Evolutionary conservation across 2,113 vertebrate genomes (phyloP).

Genomic region (Helogale parvula): DNA sequence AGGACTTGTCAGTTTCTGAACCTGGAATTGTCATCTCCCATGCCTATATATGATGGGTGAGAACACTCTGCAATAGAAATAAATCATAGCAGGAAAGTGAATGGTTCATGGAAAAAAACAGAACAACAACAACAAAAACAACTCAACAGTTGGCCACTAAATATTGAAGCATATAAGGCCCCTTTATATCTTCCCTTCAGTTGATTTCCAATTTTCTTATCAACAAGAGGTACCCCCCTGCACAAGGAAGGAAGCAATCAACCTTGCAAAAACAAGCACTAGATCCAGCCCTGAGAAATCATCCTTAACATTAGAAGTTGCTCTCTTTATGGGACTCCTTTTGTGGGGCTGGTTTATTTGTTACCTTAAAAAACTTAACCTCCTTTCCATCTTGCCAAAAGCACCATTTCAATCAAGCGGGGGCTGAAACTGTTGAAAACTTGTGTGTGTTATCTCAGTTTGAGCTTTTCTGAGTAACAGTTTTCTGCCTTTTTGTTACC

Average conservation of each 20-base stretch:
- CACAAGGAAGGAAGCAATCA: neutral
- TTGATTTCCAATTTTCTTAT: neutral
- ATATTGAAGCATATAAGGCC: neutral
- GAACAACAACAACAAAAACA: too few species aligned
- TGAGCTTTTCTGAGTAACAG: neutral
- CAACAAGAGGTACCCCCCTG: rapidly evolving
- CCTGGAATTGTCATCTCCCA: neutral
- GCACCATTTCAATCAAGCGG: neutral
- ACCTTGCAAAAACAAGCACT: neutral
- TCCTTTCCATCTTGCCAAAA: neutral
- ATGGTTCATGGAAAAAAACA: neutral
- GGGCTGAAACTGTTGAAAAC: neutral
- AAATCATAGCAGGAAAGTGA: neutral
- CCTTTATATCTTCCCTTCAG: neutral
- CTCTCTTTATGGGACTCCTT: neutral
- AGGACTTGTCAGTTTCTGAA: neutral
- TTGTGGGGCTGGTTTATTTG: neutral
- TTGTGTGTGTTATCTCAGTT: neutral
- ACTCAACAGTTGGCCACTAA: neutral
- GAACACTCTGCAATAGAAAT: neutral
- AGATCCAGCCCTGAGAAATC: neutral
- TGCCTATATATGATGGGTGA: neutral
- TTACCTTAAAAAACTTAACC: neutral
- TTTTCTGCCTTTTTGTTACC: neutral
- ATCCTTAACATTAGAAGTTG: neutral